phyloP scores from a whole-genome alignment of 2,888 invertebrate genomes.

The Phortica okadai region DNA sequence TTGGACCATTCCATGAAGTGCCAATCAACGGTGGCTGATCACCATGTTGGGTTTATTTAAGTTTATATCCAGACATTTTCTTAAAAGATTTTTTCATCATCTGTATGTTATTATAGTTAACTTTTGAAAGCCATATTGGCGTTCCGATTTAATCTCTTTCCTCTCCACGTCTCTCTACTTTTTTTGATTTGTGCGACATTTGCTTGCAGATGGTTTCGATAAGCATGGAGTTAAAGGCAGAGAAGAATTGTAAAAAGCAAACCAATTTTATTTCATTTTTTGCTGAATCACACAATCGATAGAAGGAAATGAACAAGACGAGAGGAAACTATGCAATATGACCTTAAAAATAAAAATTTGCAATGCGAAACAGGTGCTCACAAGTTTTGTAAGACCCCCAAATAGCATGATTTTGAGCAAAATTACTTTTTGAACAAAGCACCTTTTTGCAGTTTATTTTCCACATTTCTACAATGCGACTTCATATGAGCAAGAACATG shows the following conservation, averaged over 20 bases:
- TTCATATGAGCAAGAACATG: neutral
- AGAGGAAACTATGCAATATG: constrained; percentile 6
- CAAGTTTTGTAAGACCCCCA: no score
- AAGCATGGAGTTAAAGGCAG: neutral
- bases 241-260: neutral
- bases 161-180: neutral
- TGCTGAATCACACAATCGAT: neutral
- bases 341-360: neutral
- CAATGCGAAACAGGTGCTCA: neutral
- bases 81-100: no score
- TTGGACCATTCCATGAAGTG: no score
- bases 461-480: constrained; percentile 37
- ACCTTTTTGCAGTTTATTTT: constrained; percentile 65
- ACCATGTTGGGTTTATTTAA: no score
- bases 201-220: neutral
- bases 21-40: no score
- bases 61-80: no score
- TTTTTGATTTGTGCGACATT: neutral
- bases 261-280: neutral
- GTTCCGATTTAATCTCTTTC: no score
- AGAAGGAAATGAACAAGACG: neutral
- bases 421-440: constrained; percentile 28
- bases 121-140: no score
- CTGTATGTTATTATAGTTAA: no score
- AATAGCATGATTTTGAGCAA: neutral